Evolutionary conservation across 2,797 vertebrate genomes (phyloP).

Genomic region (Sebastes baramenuke): DNA sequence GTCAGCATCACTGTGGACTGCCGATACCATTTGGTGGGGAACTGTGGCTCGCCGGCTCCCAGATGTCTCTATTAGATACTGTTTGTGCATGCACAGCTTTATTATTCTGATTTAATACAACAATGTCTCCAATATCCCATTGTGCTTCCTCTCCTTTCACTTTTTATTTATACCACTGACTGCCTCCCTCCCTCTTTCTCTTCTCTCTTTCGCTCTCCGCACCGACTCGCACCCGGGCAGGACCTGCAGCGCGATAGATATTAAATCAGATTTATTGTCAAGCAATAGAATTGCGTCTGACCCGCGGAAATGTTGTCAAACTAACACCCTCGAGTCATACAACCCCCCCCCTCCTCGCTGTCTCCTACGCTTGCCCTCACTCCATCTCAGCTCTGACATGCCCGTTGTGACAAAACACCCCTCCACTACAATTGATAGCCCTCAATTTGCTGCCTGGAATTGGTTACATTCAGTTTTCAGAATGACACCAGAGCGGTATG

Average conservation of each 20-base stretch:
- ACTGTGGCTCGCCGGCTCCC: slow-evolving; percentile 36
- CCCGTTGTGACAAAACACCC: slow-evolving; percentile 59
- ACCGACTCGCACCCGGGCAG: slow-evolving; percentile 26
- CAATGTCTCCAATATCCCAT: slow-evolving; percentile 75
- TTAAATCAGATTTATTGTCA: slow-evolving; percentile 83
- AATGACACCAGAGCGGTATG: slow-evolving; percentile 57
- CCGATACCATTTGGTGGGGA: slow-evolving; percentile 32
- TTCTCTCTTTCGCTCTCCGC: background rate
- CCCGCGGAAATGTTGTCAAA: slow-evolving; percentile 63
- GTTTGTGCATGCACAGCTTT: slow-evolving; percentile 78
- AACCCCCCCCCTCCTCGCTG: background rate
- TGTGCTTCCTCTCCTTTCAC: slow-evolving; percentile 77
- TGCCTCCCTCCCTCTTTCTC: background rate
- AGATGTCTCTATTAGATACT: slow-evolving; percentile 78
- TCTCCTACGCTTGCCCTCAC: slow-evolving; percentile 30
- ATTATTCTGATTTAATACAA: slow-evolving; percentile 85
- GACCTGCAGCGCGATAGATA: slow-evolving; percentile 72
- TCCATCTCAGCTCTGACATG: slow-evolving; percentile 42
- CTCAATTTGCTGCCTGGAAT: slow-evolving; percentile 76
- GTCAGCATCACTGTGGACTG: slow-evolving; percentile 45
- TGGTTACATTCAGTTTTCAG: slow-evolving; percentile 73
- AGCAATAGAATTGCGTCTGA: slow-evolving; percentile 70
- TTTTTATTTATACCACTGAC: slow-evolving; percentile 77
- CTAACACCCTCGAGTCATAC: slow-evolving; percentile 31
- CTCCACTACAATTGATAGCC: slow-evolving; percentile 73